Evolutionary conservation across 2,888 invertebrate species (phyloP).

Genomic region (Drosophila setosimentum): DNA sequence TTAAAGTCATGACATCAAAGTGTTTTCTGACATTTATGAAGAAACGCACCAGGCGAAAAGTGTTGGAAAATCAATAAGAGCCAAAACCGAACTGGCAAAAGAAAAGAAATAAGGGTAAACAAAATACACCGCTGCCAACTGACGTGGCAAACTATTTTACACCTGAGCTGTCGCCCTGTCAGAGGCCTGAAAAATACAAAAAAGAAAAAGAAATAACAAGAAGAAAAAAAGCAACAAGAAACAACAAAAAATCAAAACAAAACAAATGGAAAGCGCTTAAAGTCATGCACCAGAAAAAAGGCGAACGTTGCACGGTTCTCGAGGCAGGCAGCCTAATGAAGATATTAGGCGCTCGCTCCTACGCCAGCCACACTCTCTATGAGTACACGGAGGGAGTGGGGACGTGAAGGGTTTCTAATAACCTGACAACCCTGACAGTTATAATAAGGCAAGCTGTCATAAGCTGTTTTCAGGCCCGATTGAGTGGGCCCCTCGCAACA

Average conservation of each 20-base stretch:
- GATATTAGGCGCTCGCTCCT: conserved; percentile 51
- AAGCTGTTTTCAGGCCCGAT: conserved; percentile 70
- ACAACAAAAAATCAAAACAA: not conserved
- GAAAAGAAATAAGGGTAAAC: conserved; percentile 36
- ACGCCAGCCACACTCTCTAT: not conserved
- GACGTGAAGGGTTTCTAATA: conserved; percentile 46
- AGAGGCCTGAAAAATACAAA: conserved; percentile 40
- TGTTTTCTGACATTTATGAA: conserved; percentile 69
- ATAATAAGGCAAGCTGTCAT: conserved; percentile 80
- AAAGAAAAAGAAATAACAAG: conserved; percentile 26
- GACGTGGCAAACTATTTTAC: conserved; percentile 77
- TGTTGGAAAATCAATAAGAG: conserved; percentile 69
- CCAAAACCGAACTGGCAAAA: conserved; percentile 46
- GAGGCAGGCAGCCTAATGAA: conserved; percentile 55
- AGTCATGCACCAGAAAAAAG: conserved; percentile 37
- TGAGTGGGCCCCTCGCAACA: conserved; percentile 40
- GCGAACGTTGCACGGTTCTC: conserved; percentile 13
- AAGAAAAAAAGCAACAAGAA: conserved; percentile 17
- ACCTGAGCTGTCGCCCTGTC: conserved; percentile 76
- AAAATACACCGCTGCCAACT: conserved; percentile 51
- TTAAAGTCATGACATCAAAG: conserved; percentile 79
- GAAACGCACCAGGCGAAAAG: conserved; percentile 57
- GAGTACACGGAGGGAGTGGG: not conserved
- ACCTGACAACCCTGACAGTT: conserved; percentile 73
- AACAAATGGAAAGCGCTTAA: conserved; percentile 60